phyloP scores from a whole-genome alignment of 2,113 vertebrate species.

The Microcebus murinus region DNA sequence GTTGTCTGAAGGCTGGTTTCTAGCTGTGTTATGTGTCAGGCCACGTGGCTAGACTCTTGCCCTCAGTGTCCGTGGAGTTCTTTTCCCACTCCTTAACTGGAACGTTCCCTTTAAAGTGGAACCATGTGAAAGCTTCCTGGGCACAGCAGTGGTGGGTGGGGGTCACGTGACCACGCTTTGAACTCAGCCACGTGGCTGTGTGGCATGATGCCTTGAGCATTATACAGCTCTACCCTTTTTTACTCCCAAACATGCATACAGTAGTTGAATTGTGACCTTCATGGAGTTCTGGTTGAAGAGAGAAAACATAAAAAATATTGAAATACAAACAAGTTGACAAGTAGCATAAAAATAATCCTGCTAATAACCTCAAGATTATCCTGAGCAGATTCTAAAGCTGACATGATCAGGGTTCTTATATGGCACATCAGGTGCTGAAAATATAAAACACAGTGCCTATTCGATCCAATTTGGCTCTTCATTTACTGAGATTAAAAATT shows the following conservation, averaged over 20 bases:
- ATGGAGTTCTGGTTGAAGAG: background rate
- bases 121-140: background rate
- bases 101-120: background rate
- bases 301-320: background rate
- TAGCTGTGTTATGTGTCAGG: background rate
- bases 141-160: too few species aligned
- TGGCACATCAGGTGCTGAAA: background rate
- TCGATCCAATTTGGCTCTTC: background rate
- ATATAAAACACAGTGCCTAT: background rate
- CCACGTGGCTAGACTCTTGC: fast-evolving
- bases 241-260: background rate
- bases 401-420: background rate
- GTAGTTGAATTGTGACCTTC: background rate
- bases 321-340: background rate
- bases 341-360: background rate
- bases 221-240: background rate
- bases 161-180: background rate
- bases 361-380: background rate
- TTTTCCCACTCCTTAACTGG: background rate
- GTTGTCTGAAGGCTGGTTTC: background rate
- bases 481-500: constrained; percentile 13
- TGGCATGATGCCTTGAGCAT: background rate
- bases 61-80: background rate
- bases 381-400: background rate
- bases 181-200: fast-evolving